Evolutionary conservation across 1,140 invertebrate genomes (phyloP), one percentile per base, ranked within the genome.

Genomic region (Homalodisca vitripennis): DNA sequence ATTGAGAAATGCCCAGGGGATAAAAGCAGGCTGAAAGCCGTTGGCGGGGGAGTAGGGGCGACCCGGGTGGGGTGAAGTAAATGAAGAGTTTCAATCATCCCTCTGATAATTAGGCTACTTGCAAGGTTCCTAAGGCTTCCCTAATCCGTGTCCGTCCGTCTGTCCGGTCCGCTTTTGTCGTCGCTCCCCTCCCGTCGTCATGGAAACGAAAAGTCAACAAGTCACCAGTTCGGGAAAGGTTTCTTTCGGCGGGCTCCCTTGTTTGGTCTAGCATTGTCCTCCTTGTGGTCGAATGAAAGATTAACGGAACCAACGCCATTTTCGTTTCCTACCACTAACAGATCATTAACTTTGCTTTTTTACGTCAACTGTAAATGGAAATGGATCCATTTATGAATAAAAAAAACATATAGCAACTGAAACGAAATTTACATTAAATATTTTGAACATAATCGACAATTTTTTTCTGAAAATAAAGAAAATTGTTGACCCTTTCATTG

Each of bases 81-180:
- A 60, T 60, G 55, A 60, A 60, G 55, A 60, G 55, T 60, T 60
- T 60, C 55, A 60, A 60, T 60, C 55, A 60, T 60, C 55, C 55
- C 55, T 60, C 55, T 60, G 55, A 60, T 60, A 60, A 60, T 60
- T 60, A 60, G 55, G 55, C 55, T 60, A 60, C 55, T 60, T 26
- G 55, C 34, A 41, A 24, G 55, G n/a, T 26, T 60, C 55, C 55
- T 60, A 60, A 60, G 55, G 55, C 55, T 60, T 60, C 55, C 26
- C 22, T 60, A 60, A 60, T 60, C 55, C 55, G 27, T 60, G 55
- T 27, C 55, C 55, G 48, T 20, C 3, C 48, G 55, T 12, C 26
- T 24, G 55, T 26, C 55, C 55, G 55, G 22, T 41, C 34, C 27
- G 55, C 55, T 60, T 53, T 60, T 60, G 55, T 60, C 55, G 27